Evolutionary conservation across 2,888 invertebrate genomes (phyloP).

Genomic region (Minunthozetes semirufus): DNA sequence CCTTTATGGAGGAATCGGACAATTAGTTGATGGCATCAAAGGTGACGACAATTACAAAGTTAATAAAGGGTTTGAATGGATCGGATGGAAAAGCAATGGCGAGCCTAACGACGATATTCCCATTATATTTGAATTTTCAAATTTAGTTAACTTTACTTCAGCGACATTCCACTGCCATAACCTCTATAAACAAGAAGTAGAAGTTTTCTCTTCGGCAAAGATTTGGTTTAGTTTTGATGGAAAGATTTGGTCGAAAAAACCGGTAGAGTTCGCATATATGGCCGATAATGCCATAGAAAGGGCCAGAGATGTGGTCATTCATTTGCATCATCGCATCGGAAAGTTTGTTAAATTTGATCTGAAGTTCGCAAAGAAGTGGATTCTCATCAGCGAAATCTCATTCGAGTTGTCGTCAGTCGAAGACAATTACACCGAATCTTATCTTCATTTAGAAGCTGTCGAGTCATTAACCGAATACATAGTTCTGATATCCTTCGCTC

Average conservation of each 20-base stretch:
- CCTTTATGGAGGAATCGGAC: constrained; percentile 70
- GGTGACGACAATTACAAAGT: constrained; percentile 66
- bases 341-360: constrained; percentile 70
- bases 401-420: constrained; percentile 66
- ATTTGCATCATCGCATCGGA: constrained; percentile 71
- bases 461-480: constrained; percentile 1
- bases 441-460: constrained; percentile 46
- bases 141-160: constrained; percentile 74
- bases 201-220: constrained; percentile 73
- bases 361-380: constrained; percentile 73
- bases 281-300: constrained; percentile 71
- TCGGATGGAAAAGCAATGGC: constrained; percentile 64
- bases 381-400: constrained; percentile 79
- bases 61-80: constrained; percentile 70
- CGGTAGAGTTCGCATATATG: constrained; percentile 61
- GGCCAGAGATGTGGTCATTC: constrained; percentile 72
- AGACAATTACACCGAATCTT: constrained; percentile 60
- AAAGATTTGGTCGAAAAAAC: constrained; percentile 66
- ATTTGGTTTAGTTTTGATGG: constrained; percentile 76
- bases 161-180: constrained; percentile 77
- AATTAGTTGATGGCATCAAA: constrained; percentile 71
- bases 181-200: constrained; percentile 66
- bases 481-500: constrained; percentile 24
- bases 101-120: constrained; percentile 64
- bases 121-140: constrained; percentile 77